Evolutionary conservation across 2,113 vertebrate genomes (phyloP).

Genomic region (Antechinus stuartii): DNA sequence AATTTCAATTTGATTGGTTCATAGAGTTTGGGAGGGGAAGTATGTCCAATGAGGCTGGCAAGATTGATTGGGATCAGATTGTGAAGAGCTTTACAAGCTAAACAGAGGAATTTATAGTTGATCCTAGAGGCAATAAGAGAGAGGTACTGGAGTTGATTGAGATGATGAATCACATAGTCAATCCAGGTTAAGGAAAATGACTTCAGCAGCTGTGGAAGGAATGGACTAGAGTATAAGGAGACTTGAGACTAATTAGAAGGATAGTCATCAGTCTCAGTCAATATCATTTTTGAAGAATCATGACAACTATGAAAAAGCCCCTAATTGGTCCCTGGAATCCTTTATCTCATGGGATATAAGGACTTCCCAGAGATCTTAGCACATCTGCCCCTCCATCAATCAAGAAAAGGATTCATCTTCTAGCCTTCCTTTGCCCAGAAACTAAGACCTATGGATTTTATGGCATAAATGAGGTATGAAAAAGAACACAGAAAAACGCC

Average conservation of each 20-base stretch:
- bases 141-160: background rate
- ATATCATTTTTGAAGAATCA: background rate
- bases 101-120: background rate
- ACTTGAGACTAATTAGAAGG: background rate
- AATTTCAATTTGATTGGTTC: background rate
- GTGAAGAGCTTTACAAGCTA: background rate
- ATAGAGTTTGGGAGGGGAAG: background rate
- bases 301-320: background rate
- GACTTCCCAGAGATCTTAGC: background rate
- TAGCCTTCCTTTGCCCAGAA: background rate
- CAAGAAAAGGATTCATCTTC: background rate
- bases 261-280: background rate
- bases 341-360: background rate
- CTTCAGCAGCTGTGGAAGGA: background rate
- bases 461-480: background rate
- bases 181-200: background rate
- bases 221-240: background rate
- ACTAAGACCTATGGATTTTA: background rate
- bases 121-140: background rate
- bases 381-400: background rate
- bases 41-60: background rate
- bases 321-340: background rate
- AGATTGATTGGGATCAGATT: background rate
- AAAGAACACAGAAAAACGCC: background rate
- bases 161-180: background rate